phyloP scores from a whole-genome alignment of 2,113 vertebrate species.

The Sus scrofa region T2T-Sscrofa CM000829.6:51675501-51676000 shows the following conservation, averaged over 20 bases:
- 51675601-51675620: background rate
- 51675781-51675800: background rate
- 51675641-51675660: background rate
- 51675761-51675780: conserved; percentile 9
- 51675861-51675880: background rate
- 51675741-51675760: background rate
- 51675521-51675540: background rate
- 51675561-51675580: background rate
- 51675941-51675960: background rate
- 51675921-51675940: background rate
- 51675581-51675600: background rate
- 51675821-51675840: background rate
- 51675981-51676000: background rate
- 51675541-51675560: background rate
- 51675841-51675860: background rate
- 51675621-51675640: background rate
- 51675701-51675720: background rate
- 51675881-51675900: background rate
- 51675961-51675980: background rate
- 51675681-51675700: background rate
- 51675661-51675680: background rate
- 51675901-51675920: background rate
- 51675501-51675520: background rate
- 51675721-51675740: background rate
- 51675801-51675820: background rate